Conservation (phyloP, 2,888 invertebrate genomes). For the Periphyllus acericola region DNA sequence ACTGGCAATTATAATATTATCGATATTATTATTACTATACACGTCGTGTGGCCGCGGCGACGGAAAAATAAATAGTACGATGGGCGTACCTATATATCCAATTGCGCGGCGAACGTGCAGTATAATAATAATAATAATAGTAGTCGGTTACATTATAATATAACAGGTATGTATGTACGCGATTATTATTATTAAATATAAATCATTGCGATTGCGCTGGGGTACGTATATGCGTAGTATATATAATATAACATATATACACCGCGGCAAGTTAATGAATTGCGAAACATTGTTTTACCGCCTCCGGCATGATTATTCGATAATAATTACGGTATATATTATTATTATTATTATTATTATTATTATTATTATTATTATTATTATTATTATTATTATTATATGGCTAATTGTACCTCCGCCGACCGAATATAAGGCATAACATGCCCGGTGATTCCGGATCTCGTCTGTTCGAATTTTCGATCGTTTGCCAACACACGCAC, state of each 20-base stretch:
- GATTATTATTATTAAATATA: slow-evolving; percentile 24
- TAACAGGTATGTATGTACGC: not conserved
- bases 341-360: no score
- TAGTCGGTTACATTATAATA: not conserved
- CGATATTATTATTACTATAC: not conserved
- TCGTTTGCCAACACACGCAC: not conserved
- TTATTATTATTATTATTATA: no score
- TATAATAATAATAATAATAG: not conserved
- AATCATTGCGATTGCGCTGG: not conserved
- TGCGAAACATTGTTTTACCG: slow-evolving; percentile 26
- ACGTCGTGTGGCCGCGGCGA: not conserved
- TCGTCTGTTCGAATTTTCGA: slow-evolving; percentile 50
- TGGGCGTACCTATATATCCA: not conserved
- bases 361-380: no score
- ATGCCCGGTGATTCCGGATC: slow-evolving; percentile 8
- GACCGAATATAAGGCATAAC: not conserved
- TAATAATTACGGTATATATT: not conserved
- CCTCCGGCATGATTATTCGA: slow-evolving; percentile 55
- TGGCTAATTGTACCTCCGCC: slow-evolving; percentile 3
- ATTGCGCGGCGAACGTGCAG: not conserved
- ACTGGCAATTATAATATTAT: not conserved
- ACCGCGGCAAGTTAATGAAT: slow-evolving; percentile 36
- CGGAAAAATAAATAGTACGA: not conserved
- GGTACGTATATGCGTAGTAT: not conserved
- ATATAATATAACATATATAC: not conserved